These are phyloP conservation scores for Malurus melanocephalus DNA, from an alignment of 2,113 vertebrate genomes.

Conservation along the genomic window DNA sequence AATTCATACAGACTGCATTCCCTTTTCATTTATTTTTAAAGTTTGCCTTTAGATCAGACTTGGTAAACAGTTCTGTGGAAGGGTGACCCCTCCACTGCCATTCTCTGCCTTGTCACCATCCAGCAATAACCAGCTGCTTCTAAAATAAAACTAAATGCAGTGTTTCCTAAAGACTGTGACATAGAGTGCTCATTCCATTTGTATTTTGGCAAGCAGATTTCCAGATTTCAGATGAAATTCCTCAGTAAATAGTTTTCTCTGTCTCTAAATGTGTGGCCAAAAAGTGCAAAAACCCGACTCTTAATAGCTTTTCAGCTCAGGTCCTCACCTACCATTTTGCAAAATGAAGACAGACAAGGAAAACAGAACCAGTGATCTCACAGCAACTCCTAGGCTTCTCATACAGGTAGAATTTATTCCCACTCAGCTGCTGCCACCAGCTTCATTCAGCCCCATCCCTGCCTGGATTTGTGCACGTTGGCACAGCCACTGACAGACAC, in stretches of 20 bases:
- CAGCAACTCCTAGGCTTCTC: neutral
- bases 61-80: neutral
- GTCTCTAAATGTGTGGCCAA: neutral
- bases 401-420: neutral
- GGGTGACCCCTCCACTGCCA: neutral
- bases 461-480: accelerated
- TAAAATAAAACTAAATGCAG: neutral
- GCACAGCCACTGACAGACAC: neutral
- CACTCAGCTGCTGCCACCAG: neutral
- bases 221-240: slow-evolving; percentile 22
- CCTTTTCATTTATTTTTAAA: slow-evolving; percentile 35
- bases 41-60: neutral
- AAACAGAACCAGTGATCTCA: neutral
- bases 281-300: neutral
- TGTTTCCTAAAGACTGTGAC: neutral
- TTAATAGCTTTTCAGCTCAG: slow-evolving; percentile 16
- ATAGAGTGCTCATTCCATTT: neutral
- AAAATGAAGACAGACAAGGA: slow-evolving; percentile 15
- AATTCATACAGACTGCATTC: neutral
- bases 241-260: neutral
- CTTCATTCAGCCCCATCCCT: neutral
- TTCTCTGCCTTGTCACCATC: neutral
- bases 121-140: slow-evolving; percentile 3
- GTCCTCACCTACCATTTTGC: neutral
- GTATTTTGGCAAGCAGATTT: slow-evolving; percentile 13